A percentile compares a stretch with the other conserved stretches of the same genome.
phyloP scores from a whole-genome alignment of 1,140 invertebrate species.

The Hesperophylax magnus region DNA sequence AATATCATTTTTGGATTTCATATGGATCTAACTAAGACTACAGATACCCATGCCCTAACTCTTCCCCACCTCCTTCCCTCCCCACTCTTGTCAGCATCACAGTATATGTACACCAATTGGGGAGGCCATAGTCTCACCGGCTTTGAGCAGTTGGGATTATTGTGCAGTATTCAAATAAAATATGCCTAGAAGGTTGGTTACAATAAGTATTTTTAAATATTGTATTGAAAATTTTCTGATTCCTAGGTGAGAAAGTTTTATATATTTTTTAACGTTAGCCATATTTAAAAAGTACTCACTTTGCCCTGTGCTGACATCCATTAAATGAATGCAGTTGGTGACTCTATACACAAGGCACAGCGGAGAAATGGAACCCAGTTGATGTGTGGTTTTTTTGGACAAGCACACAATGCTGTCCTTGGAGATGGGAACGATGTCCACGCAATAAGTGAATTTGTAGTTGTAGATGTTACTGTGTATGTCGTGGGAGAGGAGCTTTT shows the following conservation, averaged over 20 bases:
- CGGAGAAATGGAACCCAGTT: slow-evolving; percentile 92
- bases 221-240: no score
- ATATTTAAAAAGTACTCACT: slow-evolving; percentile 74
- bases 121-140: no score
- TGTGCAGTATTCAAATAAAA: no score
- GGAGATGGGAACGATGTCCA: slow-evolving; percentile 97
- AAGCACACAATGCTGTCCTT: slow-evolving; percentile 97
- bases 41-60: no score
- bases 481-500: slow-evolving; percentile 98
- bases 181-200: no score
- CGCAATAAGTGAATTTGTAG: slow-evolving; percentile 94
- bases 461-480: slow-evolving; percentile 97
- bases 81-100: no score
- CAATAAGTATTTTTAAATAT: no score
- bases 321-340: slow-evolving; percentile 91
- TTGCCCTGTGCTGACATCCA: slow-evolving; percentile 94
- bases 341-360: slow-evolving; percentile 93
- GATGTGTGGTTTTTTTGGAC: slow-evolving; percentile 88
- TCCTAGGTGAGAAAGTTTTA: neutral
- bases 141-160: no score
- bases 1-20: no score
- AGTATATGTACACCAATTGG: no score
- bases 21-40: no score
- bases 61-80: no score
- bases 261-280: neutral